These are phyloP conservation scores for Silurus aristotelis DNA, from an alignment of 2,797 vertebrate genomes.

Conservation along the genomic window DNA sequence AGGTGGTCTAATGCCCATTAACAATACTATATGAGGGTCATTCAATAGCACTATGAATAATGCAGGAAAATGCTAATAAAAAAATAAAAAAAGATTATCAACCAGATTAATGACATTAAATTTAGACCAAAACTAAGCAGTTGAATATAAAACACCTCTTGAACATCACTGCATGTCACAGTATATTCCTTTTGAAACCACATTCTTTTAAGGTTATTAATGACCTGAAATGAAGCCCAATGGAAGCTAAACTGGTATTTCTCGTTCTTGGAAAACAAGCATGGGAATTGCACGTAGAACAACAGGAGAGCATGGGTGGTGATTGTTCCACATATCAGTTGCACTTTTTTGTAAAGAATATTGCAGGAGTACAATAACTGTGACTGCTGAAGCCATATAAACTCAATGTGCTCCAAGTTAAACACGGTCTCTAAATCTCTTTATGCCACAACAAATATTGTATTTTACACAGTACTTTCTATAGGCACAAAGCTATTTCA, in stretches of 20 bases:
- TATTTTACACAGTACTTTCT: neutral
- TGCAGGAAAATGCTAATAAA: neutral
- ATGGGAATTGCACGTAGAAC: neutral
- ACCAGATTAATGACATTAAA: neutral
- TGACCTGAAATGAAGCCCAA: slow-evolving; percentile 3
- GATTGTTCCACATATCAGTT: slow-evolving; percentile 11
- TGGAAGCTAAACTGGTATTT: slow-evolving; percentile 33
- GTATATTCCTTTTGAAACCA: neutral
- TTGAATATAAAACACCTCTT: neutral
- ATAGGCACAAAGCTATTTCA: slow-evolving; percentile 2
- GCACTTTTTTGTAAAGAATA: neutral
- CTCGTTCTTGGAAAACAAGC: slow-evolving; percentile 9
- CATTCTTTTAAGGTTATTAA: neutral
- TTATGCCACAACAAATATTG: neutral
- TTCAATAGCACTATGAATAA: neutral
- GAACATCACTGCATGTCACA: neutral
- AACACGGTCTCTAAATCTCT: neutral
- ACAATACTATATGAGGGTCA: neutral
- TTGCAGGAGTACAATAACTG: neutral
- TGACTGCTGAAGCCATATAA: slow-evolving; percentile 15
- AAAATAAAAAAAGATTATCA: neutral
- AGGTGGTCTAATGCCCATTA: neutral
- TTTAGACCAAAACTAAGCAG: neutral
- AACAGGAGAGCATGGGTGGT: slow-evolving; percentile 6
- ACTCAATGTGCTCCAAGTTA: neutral